Evolutionary conservation across 2,888 invertebrate genomes (phyloP), one percentile per base, ranked within the genome.

Genomic region (Drosophila pegasa): DNA sequence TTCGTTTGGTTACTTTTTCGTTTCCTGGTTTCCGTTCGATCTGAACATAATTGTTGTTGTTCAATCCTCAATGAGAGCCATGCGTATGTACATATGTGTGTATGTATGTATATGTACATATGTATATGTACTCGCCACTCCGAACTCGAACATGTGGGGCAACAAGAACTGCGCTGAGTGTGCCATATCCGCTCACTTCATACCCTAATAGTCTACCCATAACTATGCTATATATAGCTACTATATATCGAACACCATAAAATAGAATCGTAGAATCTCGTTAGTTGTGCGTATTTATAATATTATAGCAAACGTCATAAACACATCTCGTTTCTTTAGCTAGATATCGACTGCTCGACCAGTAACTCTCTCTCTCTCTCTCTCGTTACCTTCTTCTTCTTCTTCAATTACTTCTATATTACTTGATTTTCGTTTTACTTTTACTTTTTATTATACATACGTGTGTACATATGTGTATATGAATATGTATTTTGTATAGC

Each of bases 21-120:
- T 70, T 52, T 76, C n/a, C n/a, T 68, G 79, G 84, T 84, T 82
- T 77, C 76, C 82, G 82, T 82, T 81, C 81, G 85, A 71, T 76
- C 70, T 62, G 76, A 78, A 78, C 78, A 80, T 58, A 80, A 70
- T 80, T 83, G 86, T 86, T 84, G 73, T 83, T 83, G 76, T 80
- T 71, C 63, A 59, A 52, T 41, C 55, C 41, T 33, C 47, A 31
- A 50, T 47, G 47, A 57, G 61, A 60, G 56, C 55, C 50, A 29
- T 25, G 22, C 22, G n/a, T 25, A 51, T 51, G 50, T 51, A 35
- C 22, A 43, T 27, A 14, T 51, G 48, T 47, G 7, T 55, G 38
- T 54, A 20, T 56, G 6, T 16, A 8, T n/a, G 52, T 60, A 9
- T 38, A 60, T 64, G 35, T 71, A 45, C 55, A 22, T 63, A 38